Conservation (phyloP, 2,113 vertebrate genomes). For the Eurystomus gularis region DNA sequence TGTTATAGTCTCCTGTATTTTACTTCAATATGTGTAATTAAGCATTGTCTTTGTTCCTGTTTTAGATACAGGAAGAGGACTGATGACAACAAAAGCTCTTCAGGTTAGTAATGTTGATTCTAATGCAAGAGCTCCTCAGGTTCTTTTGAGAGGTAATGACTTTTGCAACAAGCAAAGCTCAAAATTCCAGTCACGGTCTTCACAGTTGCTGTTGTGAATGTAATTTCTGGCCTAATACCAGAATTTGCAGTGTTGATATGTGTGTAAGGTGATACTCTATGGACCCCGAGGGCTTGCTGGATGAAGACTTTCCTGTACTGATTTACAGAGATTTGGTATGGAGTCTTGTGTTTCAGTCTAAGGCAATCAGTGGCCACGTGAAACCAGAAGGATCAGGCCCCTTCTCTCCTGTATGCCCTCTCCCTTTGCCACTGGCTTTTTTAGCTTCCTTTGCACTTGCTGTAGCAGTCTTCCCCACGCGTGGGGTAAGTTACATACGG, state of each 20-base stretch:
- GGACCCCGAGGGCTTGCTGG: neutral
- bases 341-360: neutral
- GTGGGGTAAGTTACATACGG: neutral
- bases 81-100: constrained; percentile 79
- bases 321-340: neutral
- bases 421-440: neutral
- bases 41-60: neutral
- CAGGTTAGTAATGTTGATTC: constrained; percentile 71
- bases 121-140: neutral
- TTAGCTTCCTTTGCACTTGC: neutral
- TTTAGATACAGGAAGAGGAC: constrained; percentile 89
- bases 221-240: neutral
- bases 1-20: neutral
- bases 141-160: neutral
- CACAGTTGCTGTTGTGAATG: neutral
- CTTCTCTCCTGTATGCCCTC: neutral
- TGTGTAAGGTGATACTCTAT: neutral
- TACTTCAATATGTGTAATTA: neutral
- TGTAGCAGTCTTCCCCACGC: neutral
- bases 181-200: neutral
- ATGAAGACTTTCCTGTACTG: neutral
- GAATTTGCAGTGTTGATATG: neutral
- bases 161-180: neutral
- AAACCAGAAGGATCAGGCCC: neutral
- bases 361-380: neutral